These are phyloP conservation scores for Orussus abietinus DNA, from an alignment of 1,140 invertebrate species.

Conservation along the genomic window DNA sequence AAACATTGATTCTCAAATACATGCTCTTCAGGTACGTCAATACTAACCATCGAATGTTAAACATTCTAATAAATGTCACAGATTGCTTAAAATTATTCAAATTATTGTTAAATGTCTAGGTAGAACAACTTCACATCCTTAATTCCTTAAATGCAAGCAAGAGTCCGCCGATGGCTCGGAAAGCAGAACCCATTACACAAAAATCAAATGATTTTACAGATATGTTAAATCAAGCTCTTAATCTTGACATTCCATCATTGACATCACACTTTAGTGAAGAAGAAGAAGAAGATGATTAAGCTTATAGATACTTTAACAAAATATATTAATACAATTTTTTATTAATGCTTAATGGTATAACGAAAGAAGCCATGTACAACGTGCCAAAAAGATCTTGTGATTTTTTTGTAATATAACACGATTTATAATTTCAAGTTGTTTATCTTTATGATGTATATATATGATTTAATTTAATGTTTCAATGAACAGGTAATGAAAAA, in stretches of 20 bases:
- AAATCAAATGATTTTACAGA: constrained; percentile 3
- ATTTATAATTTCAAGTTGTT: no score
- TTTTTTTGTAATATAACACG: no score
- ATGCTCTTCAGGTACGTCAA: constrained; percentile 34
- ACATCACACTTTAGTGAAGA: constrained; percentile 25
- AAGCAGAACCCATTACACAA: constrained; percentile 8
- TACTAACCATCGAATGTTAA: no score
- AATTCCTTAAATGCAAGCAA: constrained; percentile 17
- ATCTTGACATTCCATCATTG: constrained; percentile 14
- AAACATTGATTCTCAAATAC: constrained; percentile 37
- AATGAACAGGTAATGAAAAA: not conserved
- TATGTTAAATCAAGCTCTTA: constrained; percentile 7
- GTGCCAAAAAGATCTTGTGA: no score
- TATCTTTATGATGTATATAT: no score
- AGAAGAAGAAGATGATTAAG: constrained; percentile 30
- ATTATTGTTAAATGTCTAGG: constrained; percentile 24
- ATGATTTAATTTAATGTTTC: no score
- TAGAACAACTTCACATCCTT: constrained; percentile 41
- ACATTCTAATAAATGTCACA: not conserved
- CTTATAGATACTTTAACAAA: constrained; percentile 16
- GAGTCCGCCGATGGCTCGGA: constrained; percentile 1
- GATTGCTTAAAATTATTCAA: constrained; percentile 6
- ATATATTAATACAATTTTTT: no score
- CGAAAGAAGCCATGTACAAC: no score
- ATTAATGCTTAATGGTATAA: no score